These are phyloP conservation scores for Macroglossus sobrinus DNA, from an alignment of 2,113 vertebrate species.

Conservation along the genomic window DNA sequence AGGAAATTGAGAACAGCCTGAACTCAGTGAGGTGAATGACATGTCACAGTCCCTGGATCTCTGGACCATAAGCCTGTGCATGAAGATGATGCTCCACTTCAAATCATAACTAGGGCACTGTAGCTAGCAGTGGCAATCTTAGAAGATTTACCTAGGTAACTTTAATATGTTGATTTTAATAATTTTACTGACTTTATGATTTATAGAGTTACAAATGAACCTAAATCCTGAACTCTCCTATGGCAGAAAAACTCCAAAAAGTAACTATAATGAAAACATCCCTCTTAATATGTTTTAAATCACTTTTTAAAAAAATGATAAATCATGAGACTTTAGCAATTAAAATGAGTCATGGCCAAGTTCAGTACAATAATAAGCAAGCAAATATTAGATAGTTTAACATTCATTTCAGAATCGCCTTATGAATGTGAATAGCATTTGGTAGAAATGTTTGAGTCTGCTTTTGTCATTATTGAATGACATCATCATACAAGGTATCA, in stretches of 20 bases:
- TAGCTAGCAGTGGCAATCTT: neutral
- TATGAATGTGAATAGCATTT: neutral
- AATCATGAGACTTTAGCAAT: neutral
- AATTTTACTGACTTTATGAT: neutral
- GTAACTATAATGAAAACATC: neutral
- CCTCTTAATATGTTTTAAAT: neutral
- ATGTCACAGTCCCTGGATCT: neutral
- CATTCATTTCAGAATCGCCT: neutral
- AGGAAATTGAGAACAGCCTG: neutral
- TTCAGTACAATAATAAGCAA: neutral
- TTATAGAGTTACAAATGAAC: neutral
- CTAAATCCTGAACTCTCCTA: neutral
- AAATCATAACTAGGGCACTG: neutral
- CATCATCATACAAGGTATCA: neutral
- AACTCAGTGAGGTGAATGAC: neutral
- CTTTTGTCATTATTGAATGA: neutral
- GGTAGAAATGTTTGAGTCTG: neutral
- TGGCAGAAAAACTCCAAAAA: neutral
- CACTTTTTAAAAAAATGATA: neutral
- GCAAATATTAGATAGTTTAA: neutral
- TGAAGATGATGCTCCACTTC: no score
- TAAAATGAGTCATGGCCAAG: neutral
- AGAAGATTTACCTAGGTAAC: neutral
- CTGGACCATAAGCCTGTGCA: neutral
- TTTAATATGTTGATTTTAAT: neutral